These are phyloP conservation scores for Solenopsis invicta DNA, from an alignment of 1,140 invertebrate species.

Conservation along the genomic window DNA sequence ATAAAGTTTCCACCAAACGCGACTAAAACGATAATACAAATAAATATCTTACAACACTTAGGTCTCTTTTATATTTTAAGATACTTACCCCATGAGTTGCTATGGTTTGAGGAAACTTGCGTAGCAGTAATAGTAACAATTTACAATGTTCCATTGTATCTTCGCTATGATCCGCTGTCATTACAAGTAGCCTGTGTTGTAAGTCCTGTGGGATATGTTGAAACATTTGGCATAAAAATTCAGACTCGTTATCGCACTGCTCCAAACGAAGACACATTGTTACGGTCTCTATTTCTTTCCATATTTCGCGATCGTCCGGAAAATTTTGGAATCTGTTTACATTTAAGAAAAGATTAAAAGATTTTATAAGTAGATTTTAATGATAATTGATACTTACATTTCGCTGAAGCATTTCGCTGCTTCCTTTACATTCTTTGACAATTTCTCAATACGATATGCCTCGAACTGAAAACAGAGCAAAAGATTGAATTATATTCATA, in stretches of 20 bases:
- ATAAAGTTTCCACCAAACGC: slow-evolving; percentile 91
- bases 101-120: slow-evolving; percentile 93
- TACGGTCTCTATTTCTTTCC: slow-evolving; percentile 93
- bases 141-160: slow-evolving; percentile 96
- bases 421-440: slow-evolving; percentile 92
- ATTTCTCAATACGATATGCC: slow-evolving; percentile 93
- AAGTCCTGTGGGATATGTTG: slow-evolving; percentile 91
- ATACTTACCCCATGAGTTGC: slow-evolving; percentile 91
- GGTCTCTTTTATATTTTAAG: background rate
- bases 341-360: slow-evolving; percentile 27
- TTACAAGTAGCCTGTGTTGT: slow-evolving; percentile 92
- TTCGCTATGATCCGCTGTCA: slow-evolving; percentile 94
- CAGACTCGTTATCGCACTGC: slow-evolving; percentile 86
- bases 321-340: slow-evolving; percentile 88
- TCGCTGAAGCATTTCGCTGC: slow-evolving; percentile 94
- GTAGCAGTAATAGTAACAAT: slow-evolving; percentile 92
- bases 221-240: slow-evolving; percentile 90
- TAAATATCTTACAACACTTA: background rate
- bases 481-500: slow-evolving; percentile 14
- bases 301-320: slow-evolving; percentile 89
- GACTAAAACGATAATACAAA: slow-evolving; percentile 84
- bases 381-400: slow-evolving; percentile 84
- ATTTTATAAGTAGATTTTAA: slow-evolving; percentile 23
- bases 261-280: slow-evolving; percentile 91
- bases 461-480: slow-evolving; percentile 89